phyloP scores from a whole-genome alignment of 2,797 vertebrate species.

The Cossypha polioptera region DNA sequence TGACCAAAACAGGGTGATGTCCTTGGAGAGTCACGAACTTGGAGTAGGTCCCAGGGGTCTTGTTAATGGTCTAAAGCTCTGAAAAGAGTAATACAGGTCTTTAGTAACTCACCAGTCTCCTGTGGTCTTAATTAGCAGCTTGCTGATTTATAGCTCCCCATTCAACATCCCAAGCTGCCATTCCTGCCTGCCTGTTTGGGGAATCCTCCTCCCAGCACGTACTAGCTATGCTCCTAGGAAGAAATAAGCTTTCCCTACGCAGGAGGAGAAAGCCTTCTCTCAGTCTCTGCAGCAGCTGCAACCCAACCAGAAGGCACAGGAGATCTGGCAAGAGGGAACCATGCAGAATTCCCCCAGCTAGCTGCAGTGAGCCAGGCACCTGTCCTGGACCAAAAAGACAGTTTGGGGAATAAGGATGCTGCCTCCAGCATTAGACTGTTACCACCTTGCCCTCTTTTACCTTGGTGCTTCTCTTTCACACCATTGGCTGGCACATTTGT shows the following conservation, averaged over 20 bases:
- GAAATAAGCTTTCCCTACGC: neutral
- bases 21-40: neutral
- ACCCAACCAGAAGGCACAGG: fast-evolving
- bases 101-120: neutral
- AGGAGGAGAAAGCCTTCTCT: neutral
- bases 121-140: slow-evolving; percentile 1
- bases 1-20: slow-evolving; percentile 6
- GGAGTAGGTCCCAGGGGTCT: neutral
- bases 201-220: slow-evolving; percentile 46
- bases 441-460: neutral
- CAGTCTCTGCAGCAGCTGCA: slow-evolving; percentile 28
- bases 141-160: neutral
- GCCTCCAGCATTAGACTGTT: neutral
- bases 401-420: neutral
- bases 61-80: slow-evolving; percentile 1
- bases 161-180: neutral
- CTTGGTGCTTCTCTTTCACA: neutral
- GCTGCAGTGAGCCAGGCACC: neutral
- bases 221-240: neutral
- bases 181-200: slow-evolving; percentile 27
- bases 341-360: neutral
- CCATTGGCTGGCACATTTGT: neutral
- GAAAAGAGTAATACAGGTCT: slow-evolving; percentile 22
- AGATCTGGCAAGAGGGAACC: neutral
- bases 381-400: neutral